Evolutionary conservation across 2,113 vertebrate species (phyloP).

Genomic region (Baryphthengus martii): DNA sequence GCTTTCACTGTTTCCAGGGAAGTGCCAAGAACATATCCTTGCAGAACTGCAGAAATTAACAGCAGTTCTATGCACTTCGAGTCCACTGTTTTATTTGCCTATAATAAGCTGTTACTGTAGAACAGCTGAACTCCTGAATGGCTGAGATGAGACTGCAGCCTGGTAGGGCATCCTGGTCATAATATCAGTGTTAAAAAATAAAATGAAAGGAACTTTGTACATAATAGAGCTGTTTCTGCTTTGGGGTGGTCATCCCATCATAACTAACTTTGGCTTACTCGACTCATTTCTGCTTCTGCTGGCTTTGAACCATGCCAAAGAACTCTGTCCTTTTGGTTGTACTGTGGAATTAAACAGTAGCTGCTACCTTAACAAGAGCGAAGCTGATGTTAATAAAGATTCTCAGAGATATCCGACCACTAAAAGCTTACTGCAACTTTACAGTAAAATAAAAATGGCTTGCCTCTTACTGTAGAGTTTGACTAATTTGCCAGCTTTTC

Average conservation of each 20-base stretch:
- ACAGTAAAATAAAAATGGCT: background rate
- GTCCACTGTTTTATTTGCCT: background rate
- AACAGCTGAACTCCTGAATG: background rate
- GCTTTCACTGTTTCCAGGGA: background rate
- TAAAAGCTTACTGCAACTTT: background rate
- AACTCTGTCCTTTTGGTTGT: background rate
- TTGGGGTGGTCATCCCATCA: background rate
- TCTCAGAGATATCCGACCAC: background rate
- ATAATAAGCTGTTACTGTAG: background rate
- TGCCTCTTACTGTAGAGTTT: background rate
- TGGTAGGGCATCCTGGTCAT: background rate
- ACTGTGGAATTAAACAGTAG: constrained; percentile 13
- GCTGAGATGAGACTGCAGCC: background rate
- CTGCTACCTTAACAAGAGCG: background rate
- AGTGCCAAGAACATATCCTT: background rate
- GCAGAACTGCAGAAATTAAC: background rate
- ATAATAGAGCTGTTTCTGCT: background rate
- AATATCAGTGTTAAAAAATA: background rate
- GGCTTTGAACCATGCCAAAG: constrained; percentile 15
- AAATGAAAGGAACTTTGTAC: background rate
- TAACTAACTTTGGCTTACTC: background rate
- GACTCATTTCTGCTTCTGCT: background rate
- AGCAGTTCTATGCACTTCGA: background rate
- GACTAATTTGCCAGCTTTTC: background rate
- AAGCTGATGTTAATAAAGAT: background rate